A percentile compares a stretch with the other conserved stretches of the same genome.
Evolutionary conservation across 2,797 vertebrate genomes (phyloP).

Genomic region (Neostethus bicornis): DNA sequence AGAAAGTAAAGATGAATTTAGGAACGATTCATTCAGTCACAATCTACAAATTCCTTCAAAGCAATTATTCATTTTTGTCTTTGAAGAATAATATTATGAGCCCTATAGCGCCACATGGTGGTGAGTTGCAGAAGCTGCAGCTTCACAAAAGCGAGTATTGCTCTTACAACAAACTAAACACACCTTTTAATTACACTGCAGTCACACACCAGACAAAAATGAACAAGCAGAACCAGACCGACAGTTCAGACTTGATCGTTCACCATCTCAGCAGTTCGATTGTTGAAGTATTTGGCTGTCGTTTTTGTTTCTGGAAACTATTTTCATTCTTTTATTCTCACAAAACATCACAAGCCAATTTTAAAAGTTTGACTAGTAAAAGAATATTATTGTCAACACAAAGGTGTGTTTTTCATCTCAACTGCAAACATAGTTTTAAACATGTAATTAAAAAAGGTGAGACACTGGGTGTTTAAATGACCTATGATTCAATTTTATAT

Average conservation of each 20-base stretch:
- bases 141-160: not conserved
- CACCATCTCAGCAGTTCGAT: not conserved
- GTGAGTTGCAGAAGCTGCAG: slow-evolving; percentile 18
- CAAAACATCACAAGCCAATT: too few species aligned
- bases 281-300: not conserved
- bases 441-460: not conserved
- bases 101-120: slow-evolving; percentile 53
- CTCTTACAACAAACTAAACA: slow-evolving; percentile 10
- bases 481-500: not conserved
- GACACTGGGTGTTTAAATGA: not conserved
- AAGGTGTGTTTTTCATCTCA: too few species aligned
- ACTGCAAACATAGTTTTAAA: too few species aligned
- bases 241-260: slow-evolving; percentile 6
- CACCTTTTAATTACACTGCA: slow-evolving; percentile 13
- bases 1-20: slow-evolving; percentile 14
- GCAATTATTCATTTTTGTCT: slow-evolving; percentile 16
- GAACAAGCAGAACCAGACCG: slow-evolving; percentile 2
- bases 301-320: not conserved
- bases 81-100: not conserved
- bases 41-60: slow-evolving; percentile 48
- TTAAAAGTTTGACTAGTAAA: too few species aligned
- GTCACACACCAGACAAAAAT: not conserved
- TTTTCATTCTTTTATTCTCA: too few species aligned
- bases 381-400: too few species aligned
- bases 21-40: too few species aligned